A percentile compares a stretch with the other conserved stretches of the same genome.
Conservation (phyloP, 2,797 vertebrate genomes). For the Oceanodroma leucorhoa region DNA sequence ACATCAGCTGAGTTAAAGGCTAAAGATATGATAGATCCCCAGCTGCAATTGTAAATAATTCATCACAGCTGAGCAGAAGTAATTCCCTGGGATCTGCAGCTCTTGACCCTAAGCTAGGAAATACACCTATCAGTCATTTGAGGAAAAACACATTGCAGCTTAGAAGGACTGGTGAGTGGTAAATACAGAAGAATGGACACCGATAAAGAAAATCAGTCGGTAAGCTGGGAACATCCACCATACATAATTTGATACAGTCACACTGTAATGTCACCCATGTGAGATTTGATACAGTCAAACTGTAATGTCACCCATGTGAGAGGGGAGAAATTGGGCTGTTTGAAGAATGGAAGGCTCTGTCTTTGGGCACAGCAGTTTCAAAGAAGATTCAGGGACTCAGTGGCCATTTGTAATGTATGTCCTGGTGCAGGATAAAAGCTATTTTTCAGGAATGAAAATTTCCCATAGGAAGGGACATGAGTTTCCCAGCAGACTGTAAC, state of each 20-base stretch:
- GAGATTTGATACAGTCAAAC: background rate
- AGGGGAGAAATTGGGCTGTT: background rate
- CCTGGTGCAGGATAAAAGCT: background rate
- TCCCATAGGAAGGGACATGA: background rate
- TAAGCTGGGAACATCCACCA: background rate
- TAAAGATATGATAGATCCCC: background rate
- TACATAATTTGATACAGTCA: background rate
- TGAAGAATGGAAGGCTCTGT: background rate
- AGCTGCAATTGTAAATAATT: background rate
- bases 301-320: rapidly evolving
- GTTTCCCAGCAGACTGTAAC: background rate
- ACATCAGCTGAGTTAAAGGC: background rate
- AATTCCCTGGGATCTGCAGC: background rate
- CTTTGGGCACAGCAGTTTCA: background rate
- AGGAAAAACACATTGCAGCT: background rate
- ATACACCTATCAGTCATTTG: background rate
- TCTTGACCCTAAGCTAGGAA: background rate
- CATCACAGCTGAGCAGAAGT: background rate
- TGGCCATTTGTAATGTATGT: background rate
- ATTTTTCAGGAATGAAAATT: background rate
- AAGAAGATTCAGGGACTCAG: background rate
- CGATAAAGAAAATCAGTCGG: background rate
- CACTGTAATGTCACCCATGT: background rate
- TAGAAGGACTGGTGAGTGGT: background rate
- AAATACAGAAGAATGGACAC: background rate